These are phyloP conservation scores for Ostrea edulis DNA, from an alignment of 1,140 invertebrate genomes.

Conservation along the genomic window DNA sequence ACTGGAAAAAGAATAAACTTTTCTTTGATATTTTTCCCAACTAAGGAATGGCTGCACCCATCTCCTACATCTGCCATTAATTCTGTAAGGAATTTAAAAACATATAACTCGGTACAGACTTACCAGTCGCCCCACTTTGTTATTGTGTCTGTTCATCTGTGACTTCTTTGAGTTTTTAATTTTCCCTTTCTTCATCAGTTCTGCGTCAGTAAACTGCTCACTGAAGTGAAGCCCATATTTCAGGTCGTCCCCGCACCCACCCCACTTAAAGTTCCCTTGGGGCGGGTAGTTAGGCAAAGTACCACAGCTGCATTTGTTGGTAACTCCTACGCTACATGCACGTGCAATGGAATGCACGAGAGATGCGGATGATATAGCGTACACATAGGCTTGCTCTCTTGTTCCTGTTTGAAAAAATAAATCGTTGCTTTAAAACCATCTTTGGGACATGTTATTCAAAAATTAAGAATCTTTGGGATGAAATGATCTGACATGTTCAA, in stretches of 20 bases:
- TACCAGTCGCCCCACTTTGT: conserved; percentile 78
- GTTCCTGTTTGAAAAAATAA: conserved; percentile 83
- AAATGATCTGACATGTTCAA: too few species aligned
- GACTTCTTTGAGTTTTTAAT: conserved; percentile 66
- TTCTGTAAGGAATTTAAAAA: too few species aligned
- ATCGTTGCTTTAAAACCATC: too few species aligned
- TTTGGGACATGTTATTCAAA: background rate
- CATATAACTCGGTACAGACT: conserved; percentile 30
- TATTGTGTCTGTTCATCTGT: conserved; percentile 85
- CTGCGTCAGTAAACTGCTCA: conserved; percentile 83
- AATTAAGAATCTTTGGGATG: background rate
- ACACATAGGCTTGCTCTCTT: conserved; percentile 89
- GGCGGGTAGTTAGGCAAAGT: conserved; percentile 71
- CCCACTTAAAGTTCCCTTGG: conserved; percentile 84
- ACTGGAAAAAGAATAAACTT: too few species aligned
- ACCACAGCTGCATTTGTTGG: conserved; percentile 85
- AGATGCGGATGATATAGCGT: conserved; percentile 87
- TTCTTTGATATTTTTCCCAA: too few species aligned
- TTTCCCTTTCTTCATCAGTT: conserved; percentile 78
- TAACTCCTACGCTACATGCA: conserved; percentile 86
- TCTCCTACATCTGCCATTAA: too few species aligned
- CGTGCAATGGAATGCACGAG: conserved; percentile 87
- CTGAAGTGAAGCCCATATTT: conserved; percentile 83
- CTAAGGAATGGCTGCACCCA: too few species aligned
- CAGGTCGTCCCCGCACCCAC: conserved; percentile 86